Percentiles rank a stretch among this genome's conserved stretches.
Evolutionary conservation across 2,888 invertebrate species (phyloP).

Genomic region (Callosobruchus maculatus): DNA sequence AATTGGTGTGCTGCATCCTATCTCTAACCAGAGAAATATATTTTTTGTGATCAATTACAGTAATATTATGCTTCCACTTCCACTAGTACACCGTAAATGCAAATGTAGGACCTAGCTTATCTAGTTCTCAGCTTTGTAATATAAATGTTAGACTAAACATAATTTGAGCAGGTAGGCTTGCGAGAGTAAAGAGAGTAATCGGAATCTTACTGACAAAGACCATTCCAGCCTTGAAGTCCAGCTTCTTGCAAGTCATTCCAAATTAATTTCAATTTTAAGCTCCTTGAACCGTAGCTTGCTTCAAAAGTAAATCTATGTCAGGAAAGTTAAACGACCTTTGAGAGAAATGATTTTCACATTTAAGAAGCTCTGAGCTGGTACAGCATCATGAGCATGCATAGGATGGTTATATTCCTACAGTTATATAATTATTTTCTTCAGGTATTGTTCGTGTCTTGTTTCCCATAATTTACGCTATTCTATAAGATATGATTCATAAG

Average conservation of each 20-base stretch:
- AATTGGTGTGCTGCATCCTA: no score
- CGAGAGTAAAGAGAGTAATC: neutral
- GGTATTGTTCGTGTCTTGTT: neutral
- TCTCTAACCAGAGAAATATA: no score
- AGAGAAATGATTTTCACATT: neutral
- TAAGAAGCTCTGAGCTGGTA: neutral
- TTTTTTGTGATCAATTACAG: no score
- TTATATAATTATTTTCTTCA: neutral
- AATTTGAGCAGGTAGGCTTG: no score
- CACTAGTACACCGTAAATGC: no score
- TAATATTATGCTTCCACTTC: no score
- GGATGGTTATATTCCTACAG: neutral
- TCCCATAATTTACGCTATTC: neutral
- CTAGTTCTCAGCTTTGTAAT: no score
- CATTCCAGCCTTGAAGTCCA: neutral
- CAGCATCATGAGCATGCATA: neutral
- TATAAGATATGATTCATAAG: no score
- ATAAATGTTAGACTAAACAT: no score
- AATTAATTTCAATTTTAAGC: neutral
- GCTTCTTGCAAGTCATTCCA: neutral
- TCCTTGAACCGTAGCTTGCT: neutral
- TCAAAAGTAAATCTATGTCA: neutral
- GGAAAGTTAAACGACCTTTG: neutral
- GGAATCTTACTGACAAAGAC: neutral
- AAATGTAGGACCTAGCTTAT: no score